Base-by-base conservation (phyloP, 2,113 vertebrate species). In the Etia nguti region DNA sequence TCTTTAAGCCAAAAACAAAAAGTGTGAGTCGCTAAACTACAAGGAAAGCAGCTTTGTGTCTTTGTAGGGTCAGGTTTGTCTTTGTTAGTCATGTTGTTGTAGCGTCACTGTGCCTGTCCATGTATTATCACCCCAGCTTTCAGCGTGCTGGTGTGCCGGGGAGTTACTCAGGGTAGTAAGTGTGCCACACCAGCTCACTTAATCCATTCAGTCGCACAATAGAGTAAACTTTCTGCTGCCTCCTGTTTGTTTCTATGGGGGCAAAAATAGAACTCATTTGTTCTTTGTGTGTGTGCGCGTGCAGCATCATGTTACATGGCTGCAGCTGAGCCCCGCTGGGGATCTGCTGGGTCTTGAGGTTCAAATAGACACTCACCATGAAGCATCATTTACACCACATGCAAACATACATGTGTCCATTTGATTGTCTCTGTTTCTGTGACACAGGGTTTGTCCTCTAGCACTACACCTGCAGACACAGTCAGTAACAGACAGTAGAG, bases 181-280 rank as follows among this genome's bases (percentile, higher is more conserved):
- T 20, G 31, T 24, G 18, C 4, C 41, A 50, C 82, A 29, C 10
- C 18, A 12, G 43, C 54, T 55, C 56, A 18, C 43, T 80, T 73
- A 86, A 90, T 84, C 87, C 85, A 86, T 86, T 87, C 55, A 90
- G 50, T 24, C 10, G 26, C 77, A 9, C 68, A 87, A 56, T 11
- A 15, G 62, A 54, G 56, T 62, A 50, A 41, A 87, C 88, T 94
- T 92, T 88, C 91, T 89, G 86, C 79, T 86, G 83, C 80, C 68
- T 84, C 75, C 29, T 89, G 82, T 90, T 92, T 91, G 85, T 92
- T 90, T 86, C 83, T 86, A 36, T 46, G 48, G 75, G 24, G 75
- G 46, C 86, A 92, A 65, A 90, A 94, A 92, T 93, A 94, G 89
- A 85, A 48, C n/a, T 87, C 80, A 52, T 91, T 90, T 88, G 90